Evolutionary conservation across 2,797 vertebrate genomes (phyloP), one percentile per base, ranked within the genome.

Genomic region (Pogoniulus pusillus): DNA sequence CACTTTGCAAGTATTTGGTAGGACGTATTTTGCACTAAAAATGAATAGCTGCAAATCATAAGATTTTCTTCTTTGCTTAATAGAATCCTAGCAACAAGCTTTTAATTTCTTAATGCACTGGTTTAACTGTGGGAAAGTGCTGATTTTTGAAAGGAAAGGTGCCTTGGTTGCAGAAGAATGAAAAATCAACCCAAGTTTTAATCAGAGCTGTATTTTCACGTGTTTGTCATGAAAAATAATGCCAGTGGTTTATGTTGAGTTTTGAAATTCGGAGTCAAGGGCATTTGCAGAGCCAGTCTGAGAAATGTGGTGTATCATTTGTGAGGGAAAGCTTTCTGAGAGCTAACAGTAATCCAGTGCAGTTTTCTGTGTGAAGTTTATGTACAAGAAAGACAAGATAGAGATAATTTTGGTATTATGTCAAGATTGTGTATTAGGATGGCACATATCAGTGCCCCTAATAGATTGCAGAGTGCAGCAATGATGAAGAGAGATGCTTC

Each of bases 401-500:
- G 64, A 89, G 77, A 49, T 91, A 93, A 88, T 93, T 76, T 71
- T 77, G 72, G 66, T 91, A 60, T 92, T 95, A 74, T 89, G 79
- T 79, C 79, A 74, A 72, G 82, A 90, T 85, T 92, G 55, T 82
- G 2, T 90, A 41, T 87, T 90, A 39, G 69, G 51, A 29, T 94
- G 85, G 81, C 90, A 89, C 89, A 81, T 87, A 93, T 84, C 93
- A 49, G 30, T 10, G 64, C 69, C 70, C 63, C 70, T 91, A 54
- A 76, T 51, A 93, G 85, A 81, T 83, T 27, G 34, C 73, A 57
- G 24, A 57, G 91, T n/a, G 26, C 81, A 51, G 86, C 55, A 88
- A 35, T 93, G 91, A 92, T 76, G 73, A 92, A 87, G 92, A 95
- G 64, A 55, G 87, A 94, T 93, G 89, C 70, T 81, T 85, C 87